Evolutionary conservation across 2,888 invertebrate species (phyloP).

Genomic region (Acrocera orbiculus): DNA sequence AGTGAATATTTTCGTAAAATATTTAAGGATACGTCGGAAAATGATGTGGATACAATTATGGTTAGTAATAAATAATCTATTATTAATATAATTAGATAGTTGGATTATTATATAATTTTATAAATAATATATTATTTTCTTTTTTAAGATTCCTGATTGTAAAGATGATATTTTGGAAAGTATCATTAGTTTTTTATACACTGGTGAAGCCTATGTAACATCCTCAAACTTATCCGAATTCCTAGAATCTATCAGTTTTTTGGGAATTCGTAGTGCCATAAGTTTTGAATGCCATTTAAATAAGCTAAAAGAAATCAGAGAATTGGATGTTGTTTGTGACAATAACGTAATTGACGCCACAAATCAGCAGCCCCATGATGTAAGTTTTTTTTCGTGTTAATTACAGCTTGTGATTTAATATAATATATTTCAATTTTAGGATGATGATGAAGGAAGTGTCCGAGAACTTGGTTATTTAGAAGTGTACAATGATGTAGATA

Average conservation of each 20-base stretch:
- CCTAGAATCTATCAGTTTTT: constrained; percentile 25
- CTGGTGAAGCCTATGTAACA: constrained; percentile 25
- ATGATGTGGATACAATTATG: constrained; percentile 24
- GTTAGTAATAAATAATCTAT: too few relatives aligned
- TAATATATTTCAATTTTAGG: constrained; percentile 12
- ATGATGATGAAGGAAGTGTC: constrained; percentile 10
- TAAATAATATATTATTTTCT: too few relatives aligned
- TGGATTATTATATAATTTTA: too few relatives aligned
- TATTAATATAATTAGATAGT: too few relatives aligned
- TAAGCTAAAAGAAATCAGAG: constrained; percentile 1
- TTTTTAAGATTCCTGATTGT: constrained; percentile 27
- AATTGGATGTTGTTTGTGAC: neutral
- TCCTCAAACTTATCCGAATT: constrained; percentile 26
- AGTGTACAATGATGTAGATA: constrained; percentile 26
- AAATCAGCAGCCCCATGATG: constrained; percentile 16
- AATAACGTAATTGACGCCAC: constrained; percentile 19
- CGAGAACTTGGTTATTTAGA: constrained; percentile 24
- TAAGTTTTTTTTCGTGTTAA: neutral
- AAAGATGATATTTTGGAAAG: constrained; percentile 23
- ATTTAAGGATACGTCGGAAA: constrained; percentile 21
- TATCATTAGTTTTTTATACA: constrained; percentile 27
- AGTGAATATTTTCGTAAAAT: constrained; percentile 26
- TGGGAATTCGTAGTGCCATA: constrained; percentile 29
- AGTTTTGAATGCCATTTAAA: constrained; percentile 23
- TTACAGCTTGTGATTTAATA: too few relatives aligned